These are phyloP conservation scores for Lepeophtheirus nordmannii DNA, from an alignment of 2,888 invertebrate genomes.

Conservation along the genomic window DNA sequence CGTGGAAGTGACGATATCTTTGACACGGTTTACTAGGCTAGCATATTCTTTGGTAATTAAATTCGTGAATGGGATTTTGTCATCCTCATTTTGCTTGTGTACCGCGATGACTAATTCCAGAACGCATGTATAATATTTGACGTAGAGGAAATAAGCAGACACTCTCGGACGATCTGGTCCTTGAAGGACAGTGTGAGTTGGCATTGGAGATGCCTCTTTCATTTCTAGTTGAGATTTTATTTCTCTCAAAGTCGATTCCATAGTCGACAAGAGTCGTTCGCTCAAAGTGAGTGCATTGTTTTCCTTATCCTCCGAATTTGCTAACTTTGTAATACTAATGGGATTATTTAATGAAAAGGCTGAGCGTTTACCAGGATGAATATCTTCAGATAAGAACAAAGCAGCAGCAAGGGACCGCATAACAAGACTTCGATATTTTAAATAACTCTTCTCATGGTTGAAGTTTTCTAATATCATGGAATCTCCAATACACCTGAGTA, in stretches of 20 bases:
- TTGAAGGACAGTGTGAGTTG: not conserved
- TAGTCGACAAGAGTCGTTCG: not conserved
- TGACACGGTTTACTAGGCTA: not conserved
- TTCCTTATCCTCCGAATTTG: conserved; percentile 1
- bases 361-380: conserved; percentile 3
- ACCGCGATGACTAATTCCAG: conserved; percentile 3
- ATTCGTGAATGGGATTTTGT: not conserved
- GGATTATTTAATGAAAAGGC: not conserved
- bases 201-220: not conserved
- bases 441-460: not conserved
- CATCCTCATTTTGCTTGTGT: not conserved
- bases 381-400: conserved; percentile 16
- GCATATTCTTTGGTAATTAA: not conserved
- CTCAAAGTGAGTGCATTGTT: not conserved
- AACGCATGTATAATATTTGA: not conserved
- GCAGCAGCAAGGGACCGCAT: not conserved
- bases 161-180: not conserved
- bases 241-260: not conserved
- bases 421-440: not conserved
- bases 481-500: not conserved
- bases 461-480: not conserved
- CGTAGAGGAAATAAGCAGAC: not conserved
- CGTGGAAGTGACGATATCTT: not conserved
- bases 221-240: not conserved
- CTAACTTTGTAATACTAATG: not conserved